Conservation (phyloP, 2,888 invertebrate species). For the Pecten maximus region DNA sequence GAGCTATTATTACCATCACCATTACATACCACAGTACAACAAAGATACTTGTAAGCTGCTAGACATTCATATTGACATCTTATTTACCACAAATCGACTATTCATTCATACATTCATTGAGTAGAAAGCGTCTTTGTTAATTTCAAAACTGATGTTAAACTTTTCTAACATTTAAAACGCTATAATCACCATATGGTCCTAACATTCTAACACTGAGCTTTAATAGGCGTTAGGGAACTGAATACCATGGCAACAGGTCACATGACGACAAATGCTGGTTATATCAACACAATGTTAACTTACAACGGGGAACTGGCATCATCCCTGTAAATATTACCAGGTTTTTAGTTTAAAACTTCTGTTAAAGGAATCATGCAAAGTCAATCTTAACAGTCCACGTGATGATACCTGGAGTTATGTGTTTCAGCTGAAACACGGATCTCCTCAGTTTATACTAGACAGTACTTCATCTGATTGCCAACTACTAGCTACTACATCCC, state of each 20-base stretch:
- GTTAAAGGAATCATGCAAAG: neutral
- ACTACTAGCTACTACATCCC: too few species aligned
- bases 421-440: neutral
- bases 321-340: neutral
- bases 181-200: neutral
- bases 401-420: neutral
- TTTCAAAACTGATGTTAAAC: neutral
- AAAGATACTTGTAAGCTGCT: neutral
- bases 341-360: neutral
- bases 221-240: neutral
- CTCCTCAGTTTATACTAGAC: neutral
- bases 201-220: neutral
- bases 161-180: neutral
- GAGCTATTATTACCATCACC: neutral
- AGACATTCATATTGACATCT: neutral
- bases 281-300: neutral
- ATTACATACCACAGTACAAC: slow-evolving; percentile 3
- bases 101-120: neutral
- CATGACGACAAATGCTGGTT: neutral
- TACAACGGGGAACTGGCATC: neutral
- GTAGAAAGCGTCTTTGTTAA: neutral
- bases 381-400: neutral
- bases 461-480: neutral
- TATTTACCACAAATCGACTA: too few species aligned
- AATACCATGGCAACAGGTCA: neutral